A percentile compares a stretch with the other conserved stretches of the same genome.
These are phyloP conservation scores for Drosophila miranda DNA, from an alignment of 1,140 invertebrate species.

Conservation along the genomic window DNA sequence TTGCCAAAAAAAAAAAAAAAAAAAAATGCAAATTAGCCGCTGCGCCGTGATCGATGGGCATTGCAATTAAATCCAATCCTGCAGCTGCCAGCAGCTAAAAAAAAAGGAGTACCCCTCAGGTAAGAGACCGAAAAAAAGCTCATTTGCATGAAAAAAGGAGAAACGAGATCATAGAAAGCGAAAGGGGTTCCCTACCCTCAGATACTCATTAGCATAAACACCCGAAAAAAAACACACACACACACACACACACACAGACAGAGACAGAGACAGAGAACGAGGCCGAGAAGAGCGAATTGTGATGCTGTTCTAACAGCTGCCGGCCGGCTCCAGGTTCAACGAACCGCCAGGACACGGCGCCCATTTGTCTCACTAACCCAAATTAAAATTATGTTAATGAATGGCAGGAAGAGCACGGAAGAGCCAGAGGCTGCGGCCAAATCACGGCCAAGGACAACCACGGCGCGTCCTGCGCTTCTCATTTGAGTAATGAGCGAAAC, in stretches of 20 bases:
- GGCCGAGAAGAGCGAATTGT: constrained; percentile 37
- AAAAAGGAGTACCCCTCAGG: constrained; percentile 49
- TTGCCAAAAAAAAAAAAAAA: constrained; percentile 19
- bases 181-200: constrained; percentile 55
- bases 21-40: constrained; percentile 70
- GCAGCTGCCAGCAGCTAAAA: constrained; percentile 30
- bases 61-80: constrained; percentile 67
- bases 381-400: constrained; percentile 82
- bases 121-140: constrained; percentile 58
- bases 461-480: constrained; percentile 62
- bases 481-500: constrained; percentile 72
- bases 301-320: constrained; percentile 70
- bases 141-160: constrained; percentile 74
- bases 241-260: neutral
- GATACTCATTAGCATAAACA: constrained; percentile 75
- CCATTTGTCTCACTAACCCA: constrained; percentile 80
- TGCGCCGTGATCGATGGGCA: constrained; percentile 26
- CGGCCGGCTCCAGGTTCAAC: constrained; percentile 58
- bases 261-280: too few relatives aligned
- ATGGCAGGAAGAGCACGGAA: constrained; percentile 39
- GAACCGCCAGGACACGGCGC: constrained; percentile 39
- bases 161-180: constrained; percentile 46
- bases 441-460: constrained; percentile 81
- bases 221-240: constrained; percentile 27
- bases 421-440: constrained; percentile 42